Evolutionary conservation across 2,113 vertebrate species (phyloP), one percentile per base, ranked within the genome.

Genomic region (Muscicapa adusta): DNA sequence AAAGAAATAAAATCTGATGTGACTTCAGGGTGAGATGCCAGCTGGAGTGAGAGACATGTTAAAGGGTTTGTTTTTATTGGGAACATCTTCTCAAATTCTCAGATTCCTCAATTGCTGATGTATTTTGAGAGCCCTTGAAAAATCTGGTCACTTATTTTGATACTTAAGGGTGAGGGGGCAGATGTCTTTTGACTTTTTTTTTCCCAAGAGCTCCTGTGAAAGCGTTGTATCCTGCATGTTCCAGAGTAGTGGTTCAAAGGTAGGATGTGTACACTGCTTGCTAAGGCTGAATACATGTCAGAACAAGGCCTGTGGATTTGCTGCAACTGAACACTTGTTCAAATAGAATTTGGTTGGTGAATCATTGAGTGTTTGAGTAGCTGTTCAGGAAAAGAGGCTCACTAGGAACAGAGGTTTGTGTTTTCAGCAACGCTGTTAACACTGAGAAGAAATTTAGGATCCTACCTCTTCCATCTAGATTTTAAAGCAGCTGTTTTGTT

Each of bases 401-500:
- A 1, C 58, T 91, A 58, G 29, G n/a, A 94, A 40, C 11, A 68
- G 14, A 5, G 22, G 12, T 47, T 82, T 87, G 33, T 3, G 1
- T 83, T 94, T 95, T 83, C 71, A 85, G 36, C 50, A 60, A 4
- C 31, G 28, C 58, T 87, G 0, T 57, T 85, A 36, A 12, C 17
- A 75, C 36, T 23, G 15, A 66, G 34, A 81, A 42, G 57, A 89
- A 78, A 79, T 42, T 50, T 33, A 36, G 56, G 26, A 51, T 79
- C 24, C 25, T 73, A 7, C n/a, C 8, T 77, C 66, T 89, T 62
- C 60, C 18, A 48, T 42, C 13, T 36, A 53, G 19, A 17, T 77
- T 94, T 94, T 73, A 79, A 85, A 89, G 62, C 31, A 67, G 31
- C 72, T 68, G 18, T 82, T 95, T 74, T 80, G 22, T 88, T 67